phyloP scores from a whole-genome alignment of 1,140 invertebrate genomes.

The Rhizoglyphus robini region DNA sequence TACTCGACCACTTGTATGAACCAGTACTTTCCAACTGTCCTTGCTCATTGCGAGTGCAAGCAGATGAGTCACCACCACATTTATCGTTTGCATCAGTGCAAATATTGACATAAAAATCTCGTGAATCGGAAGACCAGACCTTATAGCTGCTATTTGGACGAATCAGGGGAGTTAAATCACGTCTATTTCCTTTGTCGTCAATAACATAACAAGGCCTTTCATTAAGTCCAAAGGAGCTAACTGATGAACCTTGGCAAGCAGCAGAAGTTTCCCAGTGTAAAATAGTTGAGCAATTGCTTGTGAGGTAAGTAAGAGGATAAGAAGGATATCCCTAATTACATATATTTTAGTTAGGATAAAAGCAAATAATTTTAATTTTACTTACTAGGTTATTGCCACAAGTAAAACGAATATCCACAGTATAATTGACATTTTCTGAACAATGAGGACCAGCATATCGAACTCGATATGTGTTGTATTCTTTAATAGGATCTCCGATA shows the following conservation, averaged over 20 bases:
- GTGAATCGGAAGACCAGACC: constrained; percentile 13
- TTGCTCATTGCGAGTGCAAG: not conserved
- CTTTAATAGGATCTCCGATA: no score
- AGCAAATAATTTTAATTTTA: no score
- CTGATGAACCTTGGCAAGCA: constrained; percentile 13
- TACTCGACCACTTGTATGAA: constrained; percentile 1
- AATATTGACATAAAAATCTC: constrained; percentile 24
- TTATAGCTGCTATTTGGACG: constrained; percentile 12
- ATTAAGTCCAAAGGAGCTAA: constrained; percentile 3
- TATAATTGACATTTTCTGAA: not conserved
- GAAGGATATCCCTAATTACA: not conserved
- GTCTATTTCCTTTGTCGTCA: constrained; percentile 20
- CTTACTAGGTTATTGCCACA: not conserved
- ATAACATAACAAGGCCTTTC: constrained; percentile 24
- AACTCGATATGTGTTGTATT: not conserved
- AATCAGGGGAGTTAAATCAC: constrained; percentile 23
- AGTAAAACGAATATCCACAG: not conserved
- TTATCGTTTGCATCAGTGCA: constrained; percentile 11
- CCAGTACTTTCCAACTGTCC: not conserved
- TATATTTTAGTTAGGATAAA: no score
- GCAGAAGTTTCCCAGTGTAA: constrained; percentile 24
- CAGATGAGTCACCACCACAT: not conserved
- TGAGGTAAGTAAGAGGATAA: constrained; percentile 18
- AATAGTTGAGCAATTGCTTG: constrained; percentile 17
- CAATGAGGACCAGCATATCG: not conserved